Evolutionary conservation across 2,113 vertebrate genomes (phyloP), one percentile per base, ranked within the genome.

Genomic region (Diphyllodes magnificus): DNA sequence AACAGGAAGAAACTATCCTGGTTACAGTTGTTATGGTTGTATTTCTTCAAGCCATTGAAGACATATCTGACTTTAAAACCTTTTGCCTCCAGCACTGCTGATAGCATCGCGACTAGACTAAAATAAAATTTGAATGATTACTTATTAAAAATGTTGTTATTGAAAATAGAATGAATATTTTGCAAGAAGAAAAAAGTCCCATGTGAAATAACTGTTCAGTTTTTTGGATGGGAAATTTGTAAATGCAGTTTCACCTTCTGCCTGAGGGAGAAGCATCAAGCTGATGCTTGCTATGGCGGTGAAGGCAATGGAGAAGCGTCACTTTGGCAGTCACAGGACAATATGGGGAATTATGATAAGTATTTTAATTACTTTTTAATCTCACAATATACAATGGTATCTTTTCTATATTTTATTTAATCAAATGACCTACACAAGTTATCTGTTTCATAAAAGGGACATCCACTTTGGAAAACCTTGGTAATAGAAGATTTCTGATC

Each of bases 201-300:
- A 8, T 21, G 7, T 25, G 12, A 56, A 76, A 61, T 30, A 82
- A 21, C 13, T 37, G 7, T 47, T 78, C 20, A 9, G 6, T 42
- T 86, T 31, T 13, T 57, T 59, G 20, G 78, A 39, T 5, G 42
- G 11, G 30, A 57, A 66, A 73, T 42, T 14, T 68, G 8, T 15
- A 68, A 42, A 68, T 31, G 9, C 6, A 47, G 13, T 63, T 86
- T 57, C 23, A 72, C 23, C 7, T 78, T 42, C 47, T 72, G 25
- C 20, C 22, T 0, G 0, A 86, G 19, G 33, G 14, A 86, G 13
- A 78, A 72, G 8, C 13, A 31, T 42, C 44, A 42, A 59, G 39
- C 14, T 57, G 31, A 18, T 44, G 47, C 6, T 23, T 63, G 10
- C 30, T 63, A 5, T 51, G 70, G 53, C 69, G 18, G 9, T 44